Percentiles rank a stretch among this genome's conserved stretches.
Conservation (phyloP, 2,113 vertebrate genomes). For the Syngnathus scovelli region DNA sequence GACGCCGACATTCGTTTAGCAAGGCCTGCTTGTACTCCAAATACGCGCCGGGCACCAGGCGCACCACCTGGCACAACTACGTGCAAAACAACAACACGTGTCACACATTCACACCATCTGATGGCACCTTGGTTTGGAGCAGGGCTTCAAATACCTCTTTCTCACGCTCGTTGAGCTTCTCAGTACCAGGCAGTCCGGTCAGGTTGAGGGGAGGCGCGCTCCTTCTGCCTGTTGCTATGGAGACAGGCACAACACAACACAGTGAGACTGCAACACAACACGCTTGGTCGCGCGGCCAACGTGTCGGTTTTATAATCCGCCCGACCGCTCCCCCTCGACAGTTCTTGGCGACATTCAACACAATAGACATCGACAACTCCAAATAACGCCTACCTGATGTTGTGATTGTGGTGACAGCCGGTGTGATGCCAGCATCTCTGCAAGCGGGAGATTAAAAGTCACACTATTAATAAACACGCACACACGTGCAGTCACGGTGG, state of each 20-base stretch:
- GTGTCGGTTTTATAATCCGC: background rate
- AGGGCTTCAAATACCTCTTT: conserved; percentile 80
- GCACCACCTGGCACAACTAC: conserved; percentile 95
- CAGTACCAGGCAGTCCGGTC: conserved; percentile 92
- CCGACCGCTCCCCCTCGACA: background rate
- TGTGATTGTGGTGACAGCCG: conserved; percentile 80
- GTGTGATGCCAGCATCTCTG: conserved; percentile 91
- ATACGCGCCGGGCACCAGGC: conserved; percentile 95
- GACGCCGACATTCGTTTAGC: conserved; percentile 89
- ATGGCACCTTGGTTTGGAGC: background rate
- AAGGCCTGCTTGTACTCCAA: conserved; percentile 96
- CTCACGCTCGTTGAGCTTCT: conserved; percentile 94
- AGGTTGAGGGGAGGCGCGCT: conserved; percentile 93
- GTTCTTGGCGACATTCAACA: too few species aligned
- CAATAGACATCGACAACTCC: conserved; percentile 1
- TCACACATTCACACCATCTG: background rate
- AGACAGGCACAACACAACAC: conserved; percentile 3
- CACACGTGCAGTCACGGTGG: background rate
- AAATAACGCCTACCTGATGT: conserved; percentile 77
- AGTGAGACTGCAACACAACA: conserved; percentile 20
- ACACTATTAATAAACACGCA: conserved; percentile 19
- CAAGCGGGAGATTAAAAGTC: conserved; percentile 39
- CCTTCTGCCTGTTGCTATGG: conserved; percentile 77
- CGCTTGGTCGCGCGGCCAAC: background rate
- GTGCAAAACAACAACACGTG: conserved; percentile 11